These are phyloP conservation scores for Acrossocheilus wenchowensis DNA, from an alignment of 2,797 vertebrate species.

Conservation along the genomic window DNA sequence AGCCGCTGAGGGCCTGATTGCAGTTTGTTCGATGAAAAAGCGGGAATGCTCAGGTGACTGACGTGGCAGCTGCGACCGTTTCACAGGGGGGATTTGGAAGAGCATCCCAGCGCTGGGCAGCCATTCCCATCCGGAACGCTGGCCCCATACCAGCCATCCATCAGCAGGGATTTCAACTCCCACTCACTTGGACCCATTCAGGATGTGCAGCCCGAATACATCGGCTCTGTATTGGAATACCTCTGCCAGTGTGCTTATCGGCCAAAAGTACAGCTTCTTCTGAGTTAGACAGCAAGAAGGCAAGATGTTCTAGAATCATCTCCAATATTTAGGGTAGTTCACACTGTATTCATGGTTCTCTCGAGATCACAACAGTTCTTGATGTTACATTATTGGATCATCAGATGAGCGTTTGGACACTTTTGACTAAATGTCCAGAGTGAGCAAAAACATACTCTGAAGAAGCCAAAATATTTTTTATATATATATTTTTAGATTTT, in stretches of 20 bases:
- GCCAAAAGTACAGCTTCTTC: conserved; percentile 73
- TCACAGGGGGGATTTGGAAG: conserved; percentile 71
- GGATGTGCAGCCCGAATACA: conserved; percentile 68
- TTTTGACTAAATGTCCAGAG: neutral
- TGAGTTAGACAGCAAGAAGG: conserved; percentile 24
- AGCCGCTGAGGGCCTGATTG: conserved; percentile 71
- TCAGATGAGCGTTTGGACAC: neutral
- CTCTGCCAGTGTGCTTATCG: conserved; percentile 33
- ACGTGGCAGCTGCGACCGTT: conserved; percentile 77
- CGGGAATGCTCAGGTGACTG: conserved; percentile 73
- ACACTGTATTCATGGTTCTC: neutral
- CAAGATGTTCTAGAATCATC: conserved; percentile 8
- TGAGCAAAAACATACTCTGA: too few relatives aligned
- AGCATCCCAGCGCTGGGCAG: conserved; percentile 65
- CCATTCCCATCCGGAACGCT: conserved; percentile 67
- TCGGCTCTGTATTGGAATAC: conserved; percentile 17
- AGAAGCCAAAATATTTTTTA: too few relatives aligned
- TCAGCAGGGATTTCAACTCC: conserved; percentile 74
- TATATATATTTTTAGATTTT: too few relatives aligned
- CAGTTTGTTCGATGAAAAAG: conserved; percentile 71
- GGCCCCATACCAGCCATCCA: conserved; percentile 71
- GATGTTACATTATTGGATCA: neutral
- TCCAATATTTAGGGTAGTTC: neutral
- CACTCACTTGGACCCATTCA: conserved; percentile 70
- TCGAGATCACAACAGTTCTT: neutral